Evolutionary conservation across 2,888 invertebrate genomes (phyloP), one percentile per base, ranked within the genome.

Genomic region (Scaptomyza tumidula): DNA sequence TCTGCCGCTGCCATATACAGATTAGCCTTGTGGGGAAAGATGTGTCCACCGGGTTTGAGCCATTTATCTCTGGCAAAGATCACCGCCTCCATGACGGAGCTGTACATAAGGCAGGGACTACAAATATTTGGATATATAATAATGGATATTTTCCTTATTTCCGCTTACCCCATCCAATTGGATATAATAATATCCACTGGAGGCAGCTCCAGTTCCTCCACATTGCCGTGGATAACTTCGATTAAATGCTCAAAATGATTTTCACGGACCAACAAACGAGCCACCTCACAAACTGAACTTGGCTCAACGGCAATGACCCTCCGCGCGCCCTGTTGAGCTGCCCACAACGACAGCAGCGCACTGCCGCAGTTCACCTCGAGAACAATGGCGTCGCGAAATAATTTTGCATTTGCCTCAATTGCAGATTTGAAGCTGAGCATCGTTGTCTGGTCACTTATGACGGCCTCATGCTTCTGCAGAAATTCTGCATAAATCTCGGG

Each of bases 141-240:
- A 10, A 3, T 14, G 6, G 5, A 31, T 29, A 1, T 2, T 2
- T 2, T 11, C 4, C 33, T 9, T 0, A 33, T 19, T 33, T 13
- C 13, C 24, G 19, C 74, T 74, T 54, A 81, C 79, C 79, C 79
- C 79, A 79, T 78, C 82, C 79, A 79, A 29, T 78, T 79, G 46
- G 68, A 75, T 1, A 79, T 31, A 11, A 81, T 78, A 6, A 79
- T 43, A 9, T 79, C 79, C 4, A 79, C 66, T 0, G 35, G 19
- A 0, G 81, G 78, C 53, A 80, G 52, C 44, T 56, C n/a, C 31
- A 78, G 13, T 7, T 62, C n/a, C 49, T 67, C 33, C 29, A 79
- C 58, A 3, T 39, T 14, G 4, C 64, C 71, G 13, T 71, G 68
- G n/a, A 75, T 6, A 50, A 79, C 78, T 2, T 75, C 39, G 31